A percentile compares a stretch with the other conserved stretches of the same genome.
phyloP scores from a whole-genome alignment of 2,888 invertebrate genomes.

The Nipponacmea schrenckii region DNA sequence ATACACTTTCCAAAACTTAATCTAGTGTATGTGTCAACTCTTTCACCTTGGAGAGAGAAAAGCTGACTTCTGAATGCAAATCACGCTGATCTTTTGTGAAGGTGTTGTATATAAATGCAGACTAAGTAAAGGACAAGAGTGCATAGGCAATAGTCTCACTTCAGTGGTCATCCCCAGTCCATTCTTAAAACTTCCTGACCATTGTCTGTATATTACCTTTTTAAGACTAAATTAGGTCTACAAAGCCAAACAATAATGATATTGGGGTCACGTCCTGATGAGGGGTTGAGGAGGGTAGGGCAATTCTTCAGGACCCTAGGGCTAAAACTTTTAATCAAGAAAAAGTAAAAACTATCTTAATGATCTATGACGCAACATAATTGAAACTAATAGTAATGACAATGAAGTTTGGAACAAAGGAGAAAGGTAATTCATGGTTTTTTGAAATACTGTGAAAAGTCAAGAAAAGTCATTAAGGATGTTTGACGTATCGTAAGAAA shows the following conservation, averaged over 20 bases:
- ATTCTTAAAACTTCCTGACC: conserved; percentile 7
- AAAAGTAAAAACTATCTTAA: not conserved
- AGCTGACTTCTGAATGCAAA: too few relatives aligned
- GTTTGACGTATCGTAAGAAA: not conserved
- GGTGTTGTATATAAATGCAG: too few relatives aligned
- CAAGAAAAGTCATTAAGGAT: conserved; percentile 7
- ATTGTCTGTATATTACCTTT: not conserved
- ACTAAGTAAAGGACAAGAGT: too few relatives aligned
- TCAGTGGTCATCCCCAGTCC: not conserved
- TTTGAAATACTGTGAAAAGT: conserved; percentile 6
- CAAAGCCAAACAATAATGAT: not conserved
- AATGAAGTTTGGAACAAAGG: not conserved
- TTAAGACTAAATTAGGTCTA: too few relatives aligned
- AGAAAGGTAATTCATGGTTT: conserved; percentile 1
- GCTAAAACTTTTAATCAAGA: not conserved
- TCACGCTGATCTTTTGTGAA: too few relatives aligned
- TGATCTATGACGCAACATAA: conserved; percentile 4
- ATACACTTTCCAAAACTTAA: too few relatives aligned
- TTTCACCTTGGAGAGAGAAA: too few relatives aligned
- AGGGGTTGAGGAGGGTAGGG: not conserved
- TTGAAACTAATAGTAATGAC: not conserved
- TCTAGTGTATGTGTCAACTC: too few relatives aligned
- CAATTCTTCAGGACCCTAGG: not conserved
- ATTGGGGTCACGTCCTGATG: not conserved
- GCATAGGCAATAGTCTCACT: not conserved